A percentile compares a stretch with the other conserved stretches of the same genome.
Conservation (phyloP, 2,888 invertebrate species). For the Tetragonula carbonaria region DNA sequence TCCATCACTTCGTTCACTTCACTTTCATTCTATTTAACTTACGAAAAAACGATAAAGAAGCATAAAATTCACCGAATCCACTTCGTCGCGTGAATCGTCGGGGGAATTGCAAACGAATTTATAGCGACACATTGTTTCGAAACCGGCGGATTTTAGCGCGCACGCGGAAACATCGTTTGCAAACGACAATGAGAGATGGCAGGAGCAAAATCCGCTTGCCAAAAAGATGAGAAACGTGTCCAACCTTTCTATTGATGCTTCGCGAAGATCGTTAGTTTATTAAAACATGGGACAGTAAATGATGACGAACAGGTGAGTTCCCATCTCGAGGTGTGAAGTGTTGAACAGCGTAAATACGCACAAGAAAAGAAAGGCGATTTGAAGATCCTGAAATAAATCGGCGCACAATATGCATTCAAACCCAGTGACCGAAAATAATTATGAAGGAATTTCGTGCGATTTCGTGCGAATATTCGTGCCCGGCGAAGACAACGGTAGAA, state of each 20-base stretch:
- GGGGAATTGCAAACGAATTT: not conserved
- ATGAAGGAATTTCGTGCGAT: not conserved
- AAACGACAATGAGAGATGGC: constrained; percentile 15
- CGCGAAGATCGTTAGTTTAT: constrained; percentile 42
- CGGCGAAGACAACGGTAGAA: not conserved
- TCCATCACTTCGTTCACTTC: not conserved
- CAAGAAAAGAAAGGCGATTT: not conserved
- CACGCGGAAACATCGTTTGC: constrained; percentile 28
- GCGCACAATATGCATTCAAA: not conserved
- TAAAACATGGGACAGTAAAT: constrained; percentile 45
- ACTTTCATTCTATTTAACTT: not conserved
- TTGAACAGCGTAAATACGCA: not conserved
- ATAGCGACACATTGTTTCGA: constrained; percentile 28
- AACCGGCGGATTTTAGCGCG: not conserved
- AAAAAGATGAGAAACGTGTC: constrained; percentile 46
- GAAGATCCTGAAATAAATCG: constrained; percentile 29
- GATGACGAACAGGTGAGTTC: constrained; percentile 50
- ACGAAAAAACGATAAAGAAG: not conserved
- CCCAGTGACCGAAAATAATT: constrained; percentile 21
- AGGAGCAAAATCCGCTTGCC: constrained; percentile 52
- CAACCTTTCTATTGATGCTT: not conserved
- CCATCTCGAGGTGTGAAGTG: not conserved
- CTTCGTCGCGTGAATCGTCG: not conserved
- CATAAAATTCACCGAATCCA: not conserved
- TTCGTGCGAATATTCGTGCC: not conserved